Evolutionary conservation across 2,888 invertebrate species (phyloP), one percentile per base, ranked within the genome.

Genomic region (Psylliodes chrysocephalus): DNA sequence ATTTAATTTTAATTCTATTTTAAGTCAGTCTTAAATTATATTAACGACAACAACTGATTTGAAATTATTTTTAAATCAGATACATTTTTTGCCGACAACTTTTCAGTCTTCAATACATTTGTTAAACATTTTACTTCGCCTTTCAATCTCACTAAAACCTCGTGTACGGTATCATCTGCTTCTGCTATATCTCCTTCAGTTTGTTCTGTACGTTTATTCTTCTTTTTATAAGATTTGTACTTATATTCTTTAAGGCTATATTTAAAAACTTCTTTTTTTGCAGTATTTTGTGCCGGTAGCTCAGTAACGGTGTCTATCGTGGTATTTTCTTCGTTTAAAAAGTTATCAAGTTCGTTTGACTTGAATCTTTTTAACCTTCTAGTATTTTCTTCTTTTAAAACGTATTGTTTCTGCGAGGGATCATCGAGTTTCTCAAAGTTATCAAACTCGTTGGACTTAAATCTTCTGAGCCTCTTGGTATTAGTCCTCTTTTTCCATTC

Each of bases 61-160:
- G 71, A 60, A 28, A 73, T 51, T 38, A 70, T 62, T 51, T 69
- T 72, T 22, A 75, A 55, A 65, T 73, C 71, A 1, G 70, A 60
- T 10, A 60, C 60, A 64, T 75, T 73, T 64, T 75, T 75, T 18
- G 60, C 25, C 38, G 64, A 68, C 56, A 73, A 54, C 60, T 73
- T 73, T 46, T 73, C 71, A 61, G 65, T 72, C 28, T 71, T 73
- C 19, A 67, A 61, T 12, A 70, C 56, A 18, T 71, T 70, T 46
- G 67, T 46, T 35, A 75, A 64, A 66, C 70, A 68, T 57, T 75
- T 75, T 2, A 75, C 67, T 57, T 75, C 75, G 0, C 71, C 64
- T 56, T 73, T 73, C 33, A 75, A 59, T 12, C 61, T 67, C 6
- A 54, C 33, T 35, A 75, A 55, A 46, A 69, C 69, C 46, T 75